A percentile compares a stretch with the other conserved stretches of the same genome.
These are phyloP conservation scores for Corbicula japonica DNA, from an alignment of 2,888 invertebrate genomes.

Conservation along the genomic window DNA sequence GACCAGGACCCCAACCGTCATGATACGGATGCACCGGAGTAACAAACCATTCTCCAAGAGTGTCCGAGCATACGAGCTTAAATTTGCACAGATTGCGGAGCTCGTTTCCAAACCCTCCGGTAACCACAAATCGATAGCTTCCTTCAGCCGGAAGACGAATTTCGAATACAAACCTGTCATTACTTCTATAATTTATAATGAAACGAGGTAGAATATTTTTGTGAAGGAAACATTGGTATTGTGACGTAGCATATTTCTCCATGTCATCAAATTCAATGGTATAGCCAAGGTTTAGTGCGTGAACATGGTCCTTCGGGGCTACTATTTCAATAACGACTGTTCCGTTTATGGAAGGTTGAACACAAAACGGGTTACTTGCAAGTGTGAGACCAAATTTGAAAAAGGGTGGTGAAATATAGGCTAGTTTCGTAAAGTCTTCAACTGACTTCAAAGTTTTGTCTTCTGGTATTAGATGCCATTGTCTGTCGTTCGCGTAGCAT, in stretches of 20 bases:
- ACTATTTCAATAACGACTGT: constrained; percentile 32
- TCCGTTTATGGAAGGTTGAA: constrained; percentile 33
- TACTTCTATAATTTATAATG: constrained; percentile 52
- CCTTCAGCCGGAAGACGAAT: constrained; percentile 52
- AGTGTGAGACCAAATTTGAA: constrained; percentile 47
- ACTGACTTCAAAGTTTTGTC: constrained; percentile 20
- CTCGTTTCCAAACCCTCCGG: constrained; percentile 37
- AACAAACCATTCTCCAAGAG: constrained; percentile 29
- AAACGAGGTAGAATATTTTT: constrained; percentile 21
- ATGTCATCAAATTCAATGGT: constrained; percentile 10
- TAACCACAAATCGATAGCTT: constrained; percentile 43
- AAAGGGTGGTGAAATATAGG: constrained; percentile 53
- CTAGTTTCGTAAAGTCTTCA: constrained; percentile 29
- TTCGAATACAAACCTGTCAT: constrained; percentile 52
- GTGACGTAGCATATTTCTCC: not conserved
- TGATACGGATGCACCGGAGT: constrained; percentile 34
- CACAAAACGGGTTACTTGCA: constrained; percentile 38
- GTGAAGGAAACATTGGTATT: constrained; percentile 11
- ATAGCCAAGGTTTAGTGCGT: constrained; percentile 36
- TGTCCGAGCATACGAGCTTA: constrained; percentile 30
- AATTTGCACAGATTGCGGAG: constrained; percentile 38
- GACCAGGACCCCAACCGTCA: constrained; percentile 60
- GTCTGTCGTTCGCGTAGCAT: constrained; percentile 42
- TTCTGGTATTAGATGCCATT: constrained; percentile 54
- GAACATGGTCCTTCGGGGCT: constrained; percentile 20